Percentiles rank a stretch among this genome's conserved stretches.
These are phyloP conservation scores for Heliocidaris tuberculata DNA, from an alignment of 35 echinoderm and acorn worm species.

Conservation along the genomic window DNA sequence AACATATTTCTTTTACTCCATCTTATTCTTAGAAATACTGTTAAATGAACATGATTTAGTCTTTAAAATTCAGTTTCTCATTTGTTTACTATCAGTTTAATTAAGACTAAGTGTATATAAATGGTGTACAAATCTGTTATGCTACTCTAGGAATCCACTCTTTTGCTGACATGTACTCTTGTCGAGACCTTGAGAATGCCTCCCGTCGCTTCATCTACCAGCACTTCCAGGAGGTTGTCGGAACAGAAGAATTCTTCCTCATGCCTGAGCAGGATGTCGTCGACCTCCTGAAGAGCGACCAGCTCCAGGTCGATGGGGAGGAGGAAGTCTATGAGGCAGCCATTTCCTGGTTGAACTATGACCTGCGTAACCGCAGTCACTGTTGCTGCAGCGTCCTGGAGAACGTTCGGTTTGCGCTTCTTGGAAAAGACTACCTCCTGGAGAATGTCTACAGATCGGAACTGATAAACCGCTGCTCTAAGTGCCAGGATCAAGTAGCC, in stretches of 20 bases:
- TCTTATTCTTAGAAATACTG: too few relatives aligned
- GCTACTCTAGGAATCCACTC: slow-evolving; percentile 88
- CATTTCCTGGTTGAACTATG: slow-evolving; percentile 87
- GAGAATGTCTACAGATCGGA: slow-evolving; percentile 88
- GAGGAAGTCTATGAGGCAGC: slow-evolving; percentile 95
- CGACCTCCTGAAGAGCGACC: slow-evolving; percentile 80
- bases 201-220: slow-evolving; percentile 96
- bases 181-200: slow-evolving; percentile 82
- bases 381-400: slow-evolving; percentile 83
- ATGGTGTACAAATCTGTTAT: not conserved
- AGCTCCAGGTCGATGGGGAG: slow-evolving; percentile 88
- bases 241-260: slow-evolving; percentile 94
- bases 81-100: too few relatives aligned
- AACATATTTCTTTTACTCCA: too few relatives aligned
- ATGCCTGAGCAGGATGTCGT: slow-evolving; percentile 90
- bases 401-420: slow-evolving; percentile 82
- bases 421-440: slow-evolving; percentile 87
- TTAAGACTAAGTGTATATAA: too few relatives aligned
- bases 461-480: slow-evolving; percentile 79
- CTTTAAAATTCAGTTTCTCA: too few relatives aligned
- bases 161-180: slow-evolving; percentile 99
- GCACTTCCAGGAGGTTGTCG: slow-evolving; percentile 94
- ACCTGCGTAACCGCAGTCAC: slow-evolving; percentile 76
- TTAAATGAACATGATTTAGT: too few relatives aligned
- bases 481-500: slow-evolving; percentile 75